phyloP scores from a whole-genome alignment of 2,888 invertebrate genomes.

The Andrena marginata region DNA sequence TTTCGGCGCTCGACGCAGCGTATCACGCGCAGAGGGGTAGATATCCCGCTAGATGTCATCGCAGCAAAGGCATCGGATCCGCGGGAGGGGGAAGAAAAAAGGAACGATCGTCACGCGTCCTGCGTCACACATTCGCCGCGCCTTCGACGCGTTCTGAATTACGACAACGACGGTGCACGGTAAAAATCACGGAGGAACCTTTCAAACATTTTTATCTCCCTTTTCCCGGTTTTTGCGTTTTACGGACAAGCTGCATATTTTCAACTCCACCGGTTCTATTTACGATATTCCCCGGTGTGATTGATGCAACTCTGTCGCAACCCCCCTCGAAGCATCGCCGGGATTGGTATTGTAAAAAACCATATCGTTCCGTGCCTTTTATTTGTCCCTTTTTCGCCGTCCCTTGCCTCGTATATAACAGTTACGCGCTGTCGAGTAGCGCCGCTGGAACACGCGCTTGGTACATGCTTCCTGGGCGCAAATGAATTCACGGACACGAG shows the following conservation, averaged over 20 bases:
- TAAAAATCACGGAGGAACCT: constrained; percentile 18
- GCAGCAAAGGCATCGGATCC: constrained; percentile 5
- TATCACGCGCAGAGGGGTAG: constrained; percentile 19
- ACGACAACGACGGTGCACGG: constrained; percentile 14
- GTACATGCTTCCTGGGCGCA: no score
- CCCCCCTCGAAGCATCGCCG: not conserved
- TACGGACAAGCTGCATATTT: not conserved
- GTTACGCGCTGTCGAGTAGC: not conserved
- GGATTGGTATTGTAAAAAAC: not conserved
- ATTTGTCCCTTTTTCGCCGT: constrained; percentile 1
- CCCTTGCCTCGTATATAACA: not conserved
- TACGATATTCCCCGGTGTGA: constrained; percentile 13
- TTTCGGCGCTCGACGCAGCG: constrained; percentile 17
- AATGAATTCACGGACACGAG: no score
- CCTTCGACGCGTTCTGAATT: constrained; percentile 44
- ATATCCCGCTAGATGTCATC: constrained; percentile 22
- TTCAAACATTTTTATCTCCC: constrained; percentile 8
- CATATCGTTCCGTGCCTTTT: not conserved
- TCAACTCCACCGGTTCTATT: not conserved
- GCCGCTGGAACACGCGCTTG: no score
- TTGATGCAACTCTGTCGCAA: not conserved
- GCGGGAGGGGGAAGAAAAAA: constrained; percentile 10
- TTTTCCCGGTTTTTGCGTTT: not conserved
- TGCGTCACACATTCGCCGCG: constrained; percentile 25
- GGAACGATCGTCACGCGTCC: constrained; percentile 18